phyloP scores from a whole-genome alignment of 2,113 vertebrate genomes.

The Callopanchax toddi region DNA sequence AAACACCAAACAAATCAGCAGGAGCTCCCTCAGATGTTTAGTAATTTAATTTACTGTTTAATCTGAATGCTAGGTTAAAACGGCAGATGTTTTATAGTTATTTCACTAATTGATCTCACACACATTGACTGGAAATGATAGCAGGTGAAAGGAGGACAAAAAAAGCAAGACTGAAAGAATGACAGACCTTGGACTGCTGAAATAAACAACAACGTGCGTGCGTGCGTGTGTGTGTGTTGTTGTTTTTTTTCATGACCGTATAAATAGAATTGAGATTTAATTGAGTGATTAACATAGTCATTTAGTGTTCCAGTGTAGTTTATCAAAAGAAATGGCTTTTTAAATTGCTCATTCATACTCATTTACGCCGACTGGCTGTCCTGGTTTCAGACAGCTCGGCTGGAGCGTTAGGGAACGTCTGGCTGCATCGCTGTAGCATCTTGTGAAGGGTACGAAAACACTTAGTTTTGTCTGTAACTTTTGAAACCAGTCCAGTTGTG shows the following conservation, averaged over 20 bases:
- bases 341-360: constrained; percentile 10
- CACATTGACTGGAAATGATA: not conserved
- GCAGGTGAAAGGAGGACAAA: not conserved
- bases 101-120: not conserved
- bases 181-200: not conserved
- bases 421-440: not conserved
- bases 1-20: not conserved
- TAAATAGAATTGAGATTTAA: not conserved
- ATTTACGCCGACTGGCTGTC: constrained; percentile 18
- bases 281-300: not conserved
- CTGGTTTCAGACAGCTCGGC: not conserved
- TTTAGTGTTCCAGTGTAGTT: constrained; percentile 2
- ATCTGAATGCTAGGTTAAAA: not conserved
- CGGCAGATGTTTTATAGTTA: not conserved
- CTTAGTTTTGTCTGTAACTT: not conserved
- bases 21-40: not conserved
- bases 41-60: not conserved
- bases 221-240: too few species aligned
- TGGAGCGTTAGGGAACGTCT: not conserved
- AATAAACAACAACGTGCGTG: too few species aligned
- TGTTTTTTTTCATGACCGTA: not conserved
- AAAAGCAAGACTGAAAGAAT: not conserved
- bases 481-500: not conserved
- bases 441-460: not conserved
- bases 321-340: constrained; percentile 6